phyloP scores from a whole-genome alignment of 2,797 vertebrate genomes.

The Labroides dimidiatus region DNA sequence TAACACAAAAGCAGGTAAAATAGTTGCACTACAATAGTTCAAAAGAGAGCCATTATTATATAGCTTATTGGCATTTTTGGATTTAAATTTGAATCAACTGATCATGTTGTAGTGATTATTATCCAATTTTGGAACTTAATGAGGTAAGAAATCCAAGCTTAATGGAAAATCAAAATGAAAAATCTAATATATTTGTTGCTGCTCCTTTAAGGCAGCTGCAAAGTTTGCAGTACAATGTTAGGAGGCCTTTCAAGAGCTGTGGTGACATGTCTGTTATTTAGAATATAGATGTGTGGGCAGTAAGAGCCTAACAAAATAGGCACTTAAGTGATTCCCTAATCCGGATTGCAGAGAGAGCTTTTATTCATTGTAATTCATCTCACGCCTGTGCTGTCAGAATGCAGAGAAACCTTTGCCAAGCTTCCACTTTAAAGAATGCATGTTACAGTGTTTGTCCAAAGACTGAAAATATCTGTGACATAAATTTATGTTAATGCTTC shows the following conservation, averaged over 20 bases:
- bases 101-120: too few species aligned
- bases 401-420: constrained; percentile 60
- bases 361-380: constrained; percentile 73
- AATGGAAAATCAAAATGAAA: background rate
- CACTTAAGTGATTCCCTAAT: constrained; percentile 66
- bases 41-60: too few species aligned
- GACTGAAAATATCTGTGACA: constrained; percentile 34
- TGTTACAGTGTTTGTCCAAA: constrained; percentile 37
- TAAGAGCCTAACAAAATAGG: constrained; percentile 42
- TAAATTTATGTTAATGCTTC: constrained; percentile 49
- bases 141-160: background rate
- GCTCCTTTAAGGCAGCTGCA: too few species aligned
- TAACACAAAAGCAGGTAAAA: too few species aligned
- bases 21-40: too few species aligned
- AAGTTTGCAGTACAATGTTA: background rate
- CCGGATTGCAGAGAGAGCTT: constrained; percentile 57
- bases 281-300: constrained; percentile 36
- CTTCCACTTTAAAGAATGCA: constrained; percentile 64
- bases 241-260: background rate
- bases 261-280: constrained; percentile 25
- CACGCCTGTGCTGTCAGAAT: constrained; percentile 61
- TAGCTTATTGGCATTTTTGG: too few species aligned
- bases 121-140: background rate
- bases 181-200: background rate
- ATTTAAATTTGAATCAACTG: background rate